Conservation (phyloP, 1,140 invertebrate genomes). For the Penaeus indicus region DNA sequence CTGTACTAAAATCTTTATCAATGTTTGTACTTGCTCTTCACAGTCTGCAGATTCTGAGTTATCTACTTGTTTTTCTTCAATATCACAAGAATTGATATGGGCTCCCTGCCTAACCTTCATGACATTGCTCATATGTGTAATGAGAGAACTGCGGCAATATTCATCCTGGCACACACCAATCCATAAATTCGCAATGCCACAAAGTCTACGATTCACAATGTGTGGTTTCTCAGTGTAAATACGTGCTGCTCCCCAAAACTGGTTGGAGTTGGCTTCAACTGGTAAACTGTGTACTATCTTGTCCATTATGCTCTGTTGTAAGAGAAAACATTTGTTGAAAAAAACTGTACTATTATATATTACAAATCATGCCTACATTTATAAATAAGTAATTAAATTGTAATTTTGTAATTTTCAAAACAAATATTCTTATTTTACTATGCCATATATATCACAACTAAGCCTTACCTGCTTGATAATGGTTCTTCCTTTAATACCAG, state of each 20-base stretch:
- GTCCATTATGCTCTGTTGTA: conserved; percentile 6
- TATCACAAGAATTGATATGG: background rate
- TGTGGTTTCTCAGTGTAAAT: conserved; percentile 63
- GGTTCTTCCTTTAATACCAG: background rate
- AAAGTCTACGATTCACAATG: conserved; percentile 59
- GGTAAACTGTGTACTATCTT: conserved; percentile 29
- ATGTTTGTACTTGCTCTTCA: background rate
- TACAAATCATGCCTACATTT: no score
- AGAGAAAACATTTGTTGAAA: background rate
- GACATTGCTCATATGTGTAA: background rate
- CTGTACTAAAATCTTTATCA: no score
- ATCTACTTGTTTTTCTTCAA: background rate
- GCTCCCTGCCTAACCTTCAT: no score
- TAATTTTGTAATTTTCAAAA: no score
- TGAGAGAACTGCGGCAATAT: background rate
- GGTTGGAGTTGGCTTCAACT: conserved; percentile 16
- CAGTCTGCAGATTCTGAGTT: background rate
- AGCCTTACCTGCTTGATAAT: no score
- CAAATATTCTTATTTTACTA: no score
- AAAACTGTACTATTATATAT: background rate
- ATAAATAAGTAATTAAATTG: no score
- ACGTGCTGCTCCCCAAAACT: conserved; percentile 61
- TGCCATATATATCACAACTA: no score
- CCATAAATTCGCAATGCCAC: conserved; percentile 56
- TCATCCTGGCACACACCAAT: conserved; percentile 40